phyloP scores from a whole-genome alignment of 1,140 invertebrate genomes.

The Dolichoris vasculosae region DNA sequence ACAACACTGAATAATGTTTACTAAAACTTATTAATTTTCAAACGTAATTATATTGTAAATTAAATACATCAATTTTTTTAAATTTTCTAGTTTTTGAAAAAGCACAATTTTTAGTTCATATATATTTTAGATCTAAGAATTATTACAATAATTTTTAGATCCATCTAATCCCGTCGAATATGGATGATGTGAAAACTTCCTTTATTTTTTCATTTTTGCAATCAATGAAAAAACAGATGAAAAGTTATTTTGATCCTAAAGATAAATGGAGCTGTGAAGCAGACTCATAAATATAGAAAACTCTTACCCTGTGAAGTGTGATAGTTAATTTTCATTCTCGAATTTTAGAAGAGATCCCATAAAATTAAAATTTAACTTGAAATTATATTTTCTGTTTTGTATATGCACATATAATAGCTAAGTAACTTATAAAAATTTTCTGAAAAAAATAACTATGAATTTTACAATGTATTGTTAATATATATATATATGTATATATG shows the following conservation, averaged over 20 bases:
- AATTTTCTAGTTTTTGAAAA: no score
- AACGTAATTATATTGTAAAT: no score
- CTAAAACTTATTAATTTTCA: no score
- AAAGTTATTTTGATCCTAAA: constrained; percentile 27
- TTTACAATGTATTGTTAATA: no score
- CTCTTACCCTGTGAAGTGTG: neutral
- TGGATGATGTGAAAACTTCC: constrained; percentile 5
- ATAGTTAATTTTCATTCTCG: neutral
- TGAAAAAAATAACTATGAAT: neutral
- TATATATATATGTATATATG: no score
- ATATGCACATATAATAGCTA: neutral
- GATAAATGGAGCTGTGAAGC: constrained; percentile 8
- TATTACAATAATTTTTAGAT: neutral
- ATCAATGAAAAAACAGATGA: constrained; percentile 24
- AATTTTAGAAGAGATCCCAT: neutral
- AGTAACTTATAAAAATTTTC: neutral
- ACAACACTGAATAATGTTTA: no score
- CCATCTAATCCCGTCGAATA: neutral
- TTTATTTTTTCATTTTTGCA: constrained; percentile 12
- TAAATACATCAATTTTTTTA: no score
- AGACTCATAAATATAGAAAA: constrained; percentile 20
- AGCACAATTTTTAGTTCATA: no score
- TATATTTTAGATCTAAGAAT: neutral
- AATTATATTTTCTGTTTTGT: neutral
- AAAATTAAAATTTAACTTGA: neutral